Evolutionary conservation across 2,797 vertebrate species (phyloP), one percentile per base, ranked within the genome.

Genomic region (Chrosomus eos): DNA sequence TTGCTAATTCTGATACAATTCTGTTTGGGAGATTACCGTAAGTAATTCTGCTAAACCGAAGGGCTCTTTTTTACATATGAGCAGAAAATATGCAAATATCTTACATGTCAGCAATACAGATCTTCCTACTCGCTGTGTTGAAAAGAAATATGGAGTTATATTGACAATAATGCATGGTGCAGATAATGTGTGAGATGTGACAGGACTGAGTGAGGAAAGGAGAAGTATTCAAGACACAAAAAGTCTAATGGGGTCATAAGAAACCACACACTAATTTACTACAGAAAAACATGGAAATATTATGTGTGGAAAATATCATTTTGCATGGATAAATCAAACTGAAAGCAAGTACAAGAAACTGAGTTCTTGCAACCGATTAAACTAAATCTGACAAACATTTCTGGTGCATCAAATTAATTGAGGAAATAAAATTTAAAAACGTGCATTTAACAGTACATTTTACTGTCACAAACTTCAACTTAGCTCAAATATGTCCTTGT

Each of bases 261-360:
- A 83, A 18, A 38, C 45, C 11, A 10, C 62, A 55, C 10, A 40
- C n/a, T 8, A 10, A 67, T 76, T 62, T 71, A 76, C 38, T 70
- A 81, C 72, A 33, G 31, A 80, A 66, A 78, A 76, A 62, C 11
- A 64, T 81, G 82, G 43, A 55, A 8, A 51, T 23, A 73, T 70
- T 26, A 70, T 48, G 48, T 60, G 10, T 66, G 74, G 36, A 45
- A 21, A 21, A 38, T 53, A 31, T 45, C 5, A 31, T 62, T 64
- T 31, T 64, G 58, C 38, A 45, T 78, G 26, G 58, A 64, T 62
- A 45, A 31, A 26, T 64, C 38, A 31, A 64, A 64, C 16, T 28
- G n/a, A 78, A 62, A 21, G 7, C 5, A 18, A 64, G 58, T 62
- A 78, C n/a, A 28, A 43, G 23, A 76, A 26, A 38, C 36, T 64